Evolutionary conservation across 2,888 invertebrate species (phyloP), one percentile per base, ranked within the genome.

Genomic region (Griposia aprilina): DNA sequence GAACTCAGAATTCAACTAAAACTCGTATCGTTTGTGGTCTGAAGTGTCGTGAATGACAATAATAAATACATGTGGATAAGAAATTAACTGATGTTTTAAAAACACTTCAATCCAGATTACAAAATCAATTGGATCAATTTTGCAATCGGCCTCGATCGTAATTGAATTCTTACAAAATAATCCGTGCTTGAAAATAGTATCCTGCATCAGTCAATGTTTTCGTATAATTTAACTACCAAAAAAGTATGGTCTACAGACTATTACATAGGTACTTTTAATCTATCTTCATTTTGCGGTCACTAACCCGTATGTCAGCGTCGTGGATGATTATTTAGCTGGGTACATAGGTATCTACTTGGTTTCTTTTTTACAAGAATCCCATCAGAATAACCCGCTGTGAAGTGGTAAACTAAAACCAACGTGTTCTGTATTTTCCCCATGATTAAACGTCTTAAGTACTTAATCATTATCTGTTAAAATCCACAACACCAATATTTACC

Each of bases 51-150:
- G n/a, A 75, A 70, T 73, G 13, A 11, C 10, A 63, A 30, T 70
- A 55, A 36, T 30, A 36, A 23, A 45, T 68, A 75, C 59, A 69
- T 63, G 55, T 45, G 36, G 30, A 50, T 13, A 57, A 30, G 23
- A 57, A n/a, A 50, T 80, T 60, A 63, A 63, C 50, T 68, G 50
- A 36, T 36, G 1, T 59, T 74, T 80, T 59, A 52, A 60, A 55
- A 67, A 66, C 11, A 60, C 59, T 60, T 79, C 15, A 67, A 36
- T 20, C 23, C 20, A 73, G 41, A 60, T 66, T 79, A 67, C 81
- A 74, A 74, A 74, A 74, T 50, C 2, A 26, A 59, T 66, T 59
- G 59, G 23, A 66, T 36, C 2, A 3, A 50, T 66, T 66, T 66
- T 66, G 66, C 41, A 74, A 74, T 17, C 36, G n/a, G 17, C 23